Evolutionary conservation across 2,113 vertebrate species (phyloP).

Genomic region (Burhinus bistriatus): DNA sequence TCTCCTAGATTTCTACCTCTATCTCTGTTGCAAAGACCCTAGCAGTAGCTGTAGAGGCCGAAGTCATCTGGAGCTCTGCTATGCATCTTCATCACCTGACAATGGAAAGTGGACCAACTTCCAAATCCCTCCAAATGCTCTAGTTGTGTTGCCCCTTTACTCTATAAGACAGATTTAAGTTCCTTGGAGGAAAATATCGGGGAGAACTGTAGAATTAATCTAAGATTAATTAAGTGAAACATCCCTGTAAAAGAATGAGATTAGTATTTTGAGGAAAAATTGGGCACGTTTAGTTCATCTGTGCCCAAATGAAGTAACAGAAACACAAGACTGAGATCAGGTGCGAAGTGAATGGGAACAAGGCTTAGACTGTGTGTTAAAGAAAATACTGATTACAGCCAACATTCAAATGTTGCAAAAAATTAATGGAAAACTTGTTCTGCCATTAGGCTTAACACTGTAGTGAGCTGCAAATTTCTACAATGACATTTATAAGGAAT

Average conservation of each 20-base stretch:
- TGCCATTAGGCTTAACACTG: neutral
- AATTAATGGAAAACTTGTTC: neutral
- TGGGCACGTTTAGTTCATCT: neutral
- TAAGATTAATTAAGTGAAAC: neutral
- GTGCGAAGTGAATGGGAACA: neutral
- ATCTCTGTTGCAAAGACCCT: neutral
- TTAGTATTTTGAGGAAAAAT: neutral
- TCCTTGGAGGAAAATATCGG: neutral
- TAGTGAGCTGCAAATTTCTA: neutral
- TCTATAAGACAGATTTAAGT: neutral
- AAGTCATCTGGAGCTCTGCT: neutral
- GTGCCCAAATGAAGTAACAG: neutral
- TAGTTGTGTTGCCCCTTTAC: neutral
- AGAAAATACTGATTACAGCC: neutral
- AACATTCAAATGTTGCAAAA: neutral
- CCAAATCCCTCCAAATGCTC: neutral
- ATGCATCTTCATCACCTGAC: neutral
- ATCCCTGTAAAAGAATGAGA: neutral
- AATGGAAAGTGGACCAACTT: neutral
- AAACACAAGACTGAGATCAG: neutral
- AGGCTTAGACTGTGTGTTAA: neutral
- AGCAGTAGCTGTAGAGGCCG: neutral
- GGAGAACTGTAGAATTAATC: neutral
- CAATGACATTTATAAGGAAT: neutral
- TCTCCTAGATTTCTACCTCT: neutral